Percentiles rank a stretch among this genome's conserved stretches.
Evolutionary conservation across 64 coral and sea anemone species (phyloP).

Genomic region (Orbicella faveolata): DNA sequence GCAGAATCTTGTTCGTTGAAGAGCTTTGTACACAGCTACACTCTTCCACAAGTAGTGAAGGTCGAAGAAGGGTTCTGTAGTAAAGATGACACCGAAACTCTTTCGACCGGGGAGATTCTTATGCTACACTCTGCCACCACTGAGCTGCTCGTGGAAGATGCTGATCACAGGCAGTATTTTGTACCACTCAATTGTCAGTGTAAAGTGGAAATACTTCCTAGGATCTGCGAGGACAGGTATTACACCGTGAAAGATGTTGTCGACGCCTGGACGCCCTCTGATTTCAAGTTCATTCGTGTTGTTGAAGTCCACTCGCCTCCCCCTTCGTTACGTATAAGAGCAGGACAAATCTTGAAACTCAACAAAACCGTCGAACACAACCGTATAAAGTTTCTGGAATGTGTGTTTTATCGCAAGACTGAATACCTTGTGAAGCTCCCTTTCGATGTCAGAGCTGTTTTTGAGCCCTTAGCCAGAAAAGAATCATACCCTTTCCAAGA

Average conservation of each 20-base stretch:
- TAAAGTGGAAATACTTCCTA: conserved; percentile 31
- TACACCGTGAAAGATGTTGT: conserved; percentile 29
- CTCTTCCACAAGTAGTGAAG: conserved; percentile 1
- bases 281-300: conserved; percentile 8
- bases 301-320: not conserved
- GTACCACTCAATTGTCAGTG: not conserved
- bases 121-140: not conserved
- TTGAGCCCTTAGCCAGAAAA: not conserved
- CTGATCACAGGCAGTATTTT: not conserved
- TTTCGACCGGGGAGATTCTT: conserved; percentile 29
- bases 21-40: not conserved
- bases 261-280: not conserved
- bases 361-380: conserved; percentile 4
- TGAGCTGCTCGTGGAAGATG: not conserved
- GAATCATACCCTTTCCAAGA: not conserved
- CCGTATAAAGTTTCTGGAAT: not conserved
- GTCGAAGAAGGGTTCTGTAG: conserved; percentile 15
- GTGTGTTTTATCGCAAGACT: conserved; percentile 11
- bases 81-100: conserved; percentile 1
- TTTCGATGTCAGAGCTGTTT: conserved; percentile 17
- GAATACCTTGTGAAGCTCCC: conserved; percentile 14
- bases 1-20: not conserved
- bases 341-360: conserved; percentile 4
- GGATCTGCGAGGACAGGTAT: conserved; percentile 2
- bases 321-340: not conserved